Conservation (phyloP, 2,113 vertebrate genomes). For the Nyctibius bracteatus region DNA sequence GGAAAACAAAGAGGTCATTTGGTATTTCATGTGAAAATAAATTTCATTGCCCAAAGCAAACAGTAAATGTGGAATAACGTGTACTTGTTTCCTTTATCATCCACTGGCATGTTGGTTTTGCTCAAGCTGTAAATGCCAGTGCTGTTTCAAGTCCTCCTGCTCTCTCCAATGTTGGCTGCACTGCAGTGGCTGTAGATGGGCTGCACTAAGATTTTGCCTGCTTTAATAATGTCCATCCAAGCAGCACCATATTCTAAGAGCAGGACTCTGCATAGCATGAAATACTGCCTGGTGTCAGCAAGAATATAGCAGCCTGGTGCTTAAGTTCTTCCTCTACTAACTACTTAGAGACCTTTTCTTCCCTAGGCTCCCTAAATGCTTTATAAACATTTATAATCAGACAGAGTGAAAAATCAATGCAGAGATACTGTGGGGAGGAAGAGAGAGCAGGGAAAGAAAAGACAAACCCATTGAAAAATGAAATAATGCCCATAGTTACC, state of each 20-base stretch:
- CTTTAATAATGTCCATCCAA: background rate
- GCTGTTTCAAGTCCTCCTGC: background rate
- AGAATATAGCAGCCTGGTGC: background rate
- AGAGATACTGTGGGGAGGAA: background rate
- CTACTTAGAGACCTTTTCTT: conserved; percentile 4
- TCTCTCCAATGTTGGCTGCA: background rate
- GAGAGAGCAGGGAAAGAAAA: background rate
- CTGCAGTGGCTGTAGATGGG: background rate
- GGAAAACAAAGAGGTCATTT: background rate
- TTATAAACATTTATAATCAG: conserved; percentile 61
- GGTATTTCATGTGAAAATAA: background rate
- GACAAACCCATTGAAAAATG: conserved; percentile 10
- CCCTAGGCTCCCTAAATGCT: conserved; percentile 34
- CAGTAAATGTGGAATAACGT: background rate
- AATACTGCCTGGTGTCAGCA: background rate
- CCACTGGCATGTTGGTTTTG: background rate
- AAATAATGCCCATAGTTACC: background rate
- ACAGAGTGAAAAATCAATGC: conserved; percentile 56
- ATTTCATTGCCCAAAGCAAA: background rate
- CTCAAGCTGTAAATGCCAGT: background rate
- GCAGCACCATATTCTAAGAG: background rate
- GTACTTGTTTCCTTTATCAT: background rate
- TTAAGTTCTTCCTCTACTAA: conserved; percentile 5
- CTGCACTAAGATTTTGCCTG: background rate
- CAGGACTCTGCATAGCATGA: background rate